Conservation (phyloP, 2,888 invertebrate genomes). For the Drosophila neutralis region DNA sequence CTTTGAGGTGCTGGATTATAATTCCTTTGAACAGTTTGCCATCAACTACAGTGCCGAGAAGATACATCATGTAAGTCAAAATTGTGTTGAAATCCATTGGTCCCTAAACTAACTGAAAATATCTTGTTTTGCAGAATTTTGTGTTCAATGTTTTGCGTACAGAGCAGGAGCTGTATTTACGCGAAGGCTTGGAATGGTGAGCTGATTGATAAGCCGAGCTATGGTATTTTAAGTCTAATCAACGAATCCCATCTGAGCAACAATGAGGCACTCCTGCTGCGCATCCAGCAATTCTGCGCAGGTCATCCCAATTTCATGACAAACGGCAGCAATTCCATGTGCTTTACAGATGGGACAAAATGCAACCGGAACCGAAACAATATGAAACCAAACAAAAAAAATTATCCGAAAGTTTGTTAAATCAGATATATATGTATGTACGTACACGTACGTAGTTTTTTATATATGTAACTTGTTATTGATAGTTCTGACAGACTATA, state of each 20-base stretch:
- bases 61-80: conserved; percentile 88
- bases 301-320: conserved; percentile 89
- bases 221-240: conserved; percentile 91
- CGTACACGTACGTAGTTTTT: conserved; percentile 62
- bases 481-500: conserved; percentile 57
- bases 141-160: conserved; percentile 83
- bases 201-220: conserved; percentile 91
- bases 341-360: conserved; percentile 84
- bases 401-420: conserved; percentile 64
- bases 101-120: neutral
- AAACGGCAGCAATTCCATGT: conserved; percentile 87
- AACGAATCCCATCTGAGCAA: conserved; percentile 90
- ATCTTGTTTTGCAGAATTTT: conserved; percentile 77
- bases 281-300: conserved; percentile 90
- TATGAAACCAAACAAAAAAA: conserved; percentile 47
- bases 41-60: conserved; percentile 97
- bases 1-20: conserved; percentile 92
- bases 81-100: neutral
- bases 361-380: conserved; percentile 54
- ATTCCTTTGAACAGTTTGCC: conserved; percentile 94
- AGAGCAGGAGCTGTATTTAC: conserved; percentile 92
- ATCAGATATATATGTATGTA: conserved; percentile 43
- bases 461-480: conserved; percentile 77
- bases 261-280: conserved; percentile 89
- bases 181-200: conserved; percentile 94